phyloP scores from a whole-genome alignment of 2,797 vertebrate species.

The Acipenser ruthenus region DNA sequence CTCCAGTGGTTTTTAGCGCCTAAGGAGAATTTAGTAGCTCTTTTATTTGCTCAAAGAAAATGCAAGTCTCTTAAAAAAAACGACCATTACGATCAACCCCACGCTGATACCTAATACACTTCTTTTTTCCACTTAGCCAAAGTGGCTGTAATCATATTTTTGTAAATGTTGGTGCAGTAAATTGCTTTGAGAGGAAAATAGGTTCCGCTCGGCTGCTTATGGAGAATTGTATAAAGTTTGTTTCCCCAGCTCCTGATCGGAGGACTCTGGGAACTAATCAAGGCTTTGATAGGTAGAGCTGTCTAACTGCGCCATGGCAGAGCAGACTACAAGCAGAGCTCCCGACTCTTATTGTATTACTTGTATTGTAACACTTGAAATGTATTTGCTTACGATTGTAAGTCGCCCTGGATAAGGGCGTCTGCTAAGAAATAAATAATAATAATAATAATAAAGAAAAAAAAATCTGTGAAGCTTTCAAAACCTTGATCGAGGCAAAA shows the following conservation, averaged over 20 bases:
- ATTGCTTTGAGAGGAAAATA: conserved; percentile 98
- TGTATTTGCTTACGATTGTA: no score
- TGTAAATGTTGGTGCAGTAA: conserved; percentile 98
- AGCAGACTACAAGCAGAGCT: no score
- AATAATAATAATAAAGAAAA: no score
- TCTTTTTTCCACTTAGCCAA: conserved; percentile 89
- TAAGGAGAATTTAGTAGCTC: conserved; percentile 98
- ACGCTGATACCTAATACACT: conserved; percentile 99
- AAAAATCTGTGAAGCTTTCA: conserved; percentile 27
- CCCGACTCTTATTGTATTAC: no score
- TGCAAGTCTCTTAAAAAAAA: conserved; percentile 91
- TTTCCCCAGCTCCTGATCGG: conserved; percentile 67
- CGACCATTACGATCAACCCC: conserved; percentile 98
- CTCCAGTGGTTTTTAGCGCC: conserved; percentile 98
- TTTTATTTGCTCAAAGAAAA: conserved; percentile 96
- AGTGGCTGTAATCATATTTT: conserved; percentile 99
- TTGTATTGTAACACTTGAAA: no score
- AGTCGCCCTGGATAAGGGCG: no score
- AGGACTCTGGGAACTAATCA: conserved; percentile 72
- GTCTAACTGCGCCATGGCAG: no score
- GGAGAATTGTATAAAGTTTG: conserved; percentile 94
- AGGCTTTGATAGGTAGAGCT: conserved; percentile 26
- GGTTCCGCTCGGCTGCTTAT: conserved; percentile 83
- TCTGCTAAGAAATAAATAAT: no score
- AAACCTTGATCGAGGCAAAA: conserved; percentile 29